These are phyloP conservation scores for Leucophora obtusa DNA, from an alignment of 2,888 invertebrate species.

Conservation along the genomic window DNA sequence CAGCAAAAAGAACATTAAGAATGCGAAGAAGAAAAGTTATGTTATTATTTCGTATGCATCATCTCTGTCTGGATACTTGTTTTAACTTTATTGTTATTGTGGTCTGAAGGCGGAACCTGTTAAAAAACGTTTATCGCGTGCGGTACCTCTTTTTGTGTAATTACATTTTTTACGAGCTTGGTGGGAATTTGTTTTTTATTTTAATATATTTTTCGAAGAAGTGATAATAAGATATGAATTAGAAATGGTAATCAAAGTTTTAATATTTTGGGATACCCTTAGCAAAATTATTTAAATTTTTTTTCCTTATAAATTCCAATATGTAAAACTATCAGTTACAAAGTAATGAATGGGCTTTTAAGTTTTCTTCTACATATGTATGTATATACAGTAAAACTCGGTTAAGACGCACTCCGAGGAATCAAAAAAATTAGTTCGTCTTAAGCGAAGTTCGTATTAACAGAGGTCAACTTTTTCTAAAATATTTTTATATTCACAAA, in stretches of 20 bases:
- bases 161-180: conserved; percentile 41
- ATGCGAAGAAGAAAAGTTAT: conserved; percentile 20
- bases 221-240: not conserved
- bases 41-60: conserved; percentile 20
- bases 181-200: conserved; percentile 38
- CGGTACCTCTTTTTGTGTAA: conserved; percentile 53
- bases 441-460: too few relatives aligned
- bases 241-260: not conserved
- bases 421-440: too few relatives aligned
- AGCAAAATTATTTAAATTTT: too few relatives aligned
- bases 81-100: conserved; percentile 48
- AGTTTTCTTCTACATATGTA: too few relatives aligned
- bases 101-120: conserved; percentile 71
- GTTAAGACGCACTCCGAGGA: too few relatives aligned
- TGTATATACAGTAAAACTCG: too few relatives aligned
- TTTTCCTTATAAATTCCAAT: too few relatives aligned
- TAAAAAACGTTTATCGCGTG: conserved; percentile 73
- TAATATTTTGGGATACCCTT: too few relatives aligned
- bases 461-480: too few relatives aligned
- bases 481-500: too few relatives aligned
- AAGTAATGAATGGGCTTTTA: too few relatives aligned
- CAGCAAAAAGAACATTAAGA: conserved; percentile 14
- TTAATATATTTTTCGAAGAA: not conserved
- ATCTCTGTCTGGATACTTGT: conserved; percentile 54
- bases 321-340: too few relatives aligned